Percentiles rank a stretch among this genome's conserved stretches.
Evolutionary conservation across 2,797 vertebrate species (phyloP).

Genomic region (Cyclura pinguis): DNA sequence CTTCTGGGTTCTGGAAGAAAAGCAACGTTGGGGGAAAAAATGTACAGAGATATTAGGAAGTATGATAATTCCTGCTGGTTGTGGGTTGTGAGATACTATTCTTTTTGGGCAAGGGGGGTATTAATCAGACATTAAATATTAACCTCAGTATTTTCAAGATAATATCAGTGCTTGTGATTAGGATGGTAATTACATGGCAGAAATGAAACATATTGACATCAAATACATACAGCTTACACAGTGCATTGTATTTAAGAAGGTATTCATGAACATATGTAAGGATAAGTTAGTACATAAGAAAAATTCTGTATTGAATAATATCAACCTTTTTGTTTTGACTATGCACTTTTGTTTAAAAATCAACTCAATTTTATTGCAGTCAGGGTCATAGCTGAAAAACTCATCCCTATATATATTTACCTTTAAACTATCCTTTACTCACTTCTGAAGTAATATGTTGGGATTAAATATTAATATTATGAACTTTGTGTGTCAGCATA

Average conservation of each 20-base stretch:
- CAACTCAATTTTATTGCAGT: background rate
- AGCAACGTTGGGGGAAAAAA: background rate
- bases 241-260: conserved; percentile 1
- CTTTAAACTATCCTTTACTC: background rate
- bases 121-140: background rate
- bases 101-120: background rate
- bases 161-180: background rate
- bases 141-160: background rate
- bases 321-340: background rate
- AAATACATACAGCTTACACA: conserved; percentile 44
- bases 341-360: too few relatives aligned
- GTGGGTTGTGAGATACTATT: background rate
- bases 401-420: background rate
- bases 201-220: background rate
- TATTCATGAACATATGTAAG: background rate
- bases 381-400: background rate
- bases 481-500: background rate
- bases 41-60: background rate
- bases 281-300: background rate
- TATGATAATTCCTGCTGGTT: background rate
- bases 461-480: background rate
- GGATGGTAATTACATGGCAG: background rate
- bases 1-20: background rate
- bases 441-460: background rate
- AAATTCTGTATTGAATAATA: background rate